Percentiles rank a stretch among this genome's conserved stretches.
Conservation (phyloP, 2,888 invertebrate genomes). For the Lasioglossum malachurum region DNA sequence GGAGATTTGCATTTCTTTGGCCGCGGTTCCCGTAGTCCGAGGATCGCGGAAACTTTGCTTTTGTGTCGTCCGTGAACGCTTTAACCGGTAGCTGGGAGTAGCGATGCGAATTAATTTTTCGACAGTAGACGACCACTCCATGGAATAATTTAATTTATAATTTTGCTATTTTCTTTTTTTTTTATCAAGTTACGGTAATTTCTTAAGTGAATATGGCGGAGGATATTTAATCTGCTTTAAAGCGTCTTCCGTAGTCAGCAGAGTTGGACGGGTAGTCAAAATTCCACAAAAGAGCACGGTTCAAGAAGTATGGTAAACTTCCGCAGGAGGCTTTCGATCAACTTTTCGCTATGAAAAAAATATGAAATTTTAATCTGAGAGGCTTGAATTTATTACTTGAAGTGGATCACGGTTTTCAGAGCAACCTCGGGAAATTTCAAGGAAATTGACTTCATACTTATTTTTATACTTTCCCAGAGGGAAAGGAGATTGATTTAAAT, state of each 20-base stretch:
- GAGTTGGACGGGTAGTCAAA: background rate
- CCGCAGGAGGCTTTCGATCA: background rate
- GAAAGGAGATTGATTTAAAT: background rate
- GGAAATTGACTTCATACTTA: background rate
- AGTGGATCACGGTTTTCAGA: background rate
- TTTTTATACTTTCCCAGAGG: background rate
- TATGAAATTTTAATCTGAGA: background rate
- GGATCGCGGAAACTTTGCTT: slow-evolving; percentile 7
- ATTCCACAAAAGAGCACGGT: background rate
- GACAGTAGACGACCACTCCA: background rate
- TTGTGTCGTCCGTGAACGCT: slow-evolving; percentile 6
- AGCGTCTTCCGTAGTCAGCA: background rate
- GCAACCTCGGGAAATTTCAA: background rate
- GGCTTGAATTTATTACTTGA: background rate
- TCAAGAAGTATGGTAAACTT: background rate
- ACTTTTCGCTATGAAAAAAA: background rate
- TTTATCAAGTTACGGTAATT: background rate
- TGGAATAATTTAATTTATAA: background rate
- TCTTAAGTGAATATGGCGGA: background rate
- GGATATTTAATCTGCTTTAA: background rate
- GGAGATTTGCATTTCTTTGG: slow-evolving; percentile 31
- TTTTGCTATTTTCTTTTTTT: background rate
- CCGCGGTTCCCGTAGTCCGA: background rate
- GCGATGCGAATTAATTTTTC: slow-evolving; percentile 13
- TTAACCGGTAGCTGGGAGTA: background rate